A percentile compares a stretch with the other conserved stretches of the same genome.
Conservation (phyloP, 1,140 invertebrate species). For the Epicauta chinensis region DNA sequence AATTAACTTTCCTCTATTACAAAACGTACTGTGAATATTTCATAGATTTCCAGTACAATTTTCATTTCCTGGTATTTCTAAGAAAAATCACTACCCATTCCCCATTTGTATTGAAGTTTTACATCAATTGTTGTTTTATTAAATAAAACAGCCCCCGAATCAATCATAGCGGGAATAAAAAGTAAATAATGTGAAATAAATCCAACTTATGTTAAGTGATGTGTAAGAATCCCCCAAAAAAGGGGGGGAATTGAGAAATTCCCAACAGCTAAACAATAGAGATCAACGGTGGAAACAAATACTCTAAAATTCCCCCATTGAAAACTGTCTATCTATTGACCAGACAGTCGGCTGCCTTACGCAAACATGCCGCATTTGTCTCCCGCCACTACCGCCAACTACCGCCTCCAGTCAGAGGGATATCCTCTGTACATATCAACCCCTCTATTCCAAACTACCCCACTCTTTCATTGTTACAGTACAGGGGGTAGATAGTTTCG, state of each 20-base stretch:
- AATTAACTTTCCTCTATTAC: no score
- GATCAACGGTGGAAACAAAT: neutral
- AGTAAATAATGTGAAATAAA: conserved; percentile 21
- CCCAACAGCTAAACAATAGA: conserved; percentile 5
- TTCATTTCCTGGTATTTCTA: no score
- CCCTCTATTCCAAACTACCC: neutral
- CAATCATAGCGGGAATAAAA: conserved; percentile 6
- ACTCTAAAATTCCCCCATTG: no score
- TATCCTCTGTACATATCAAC: neutral
- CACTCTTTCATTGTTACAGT: neutral
- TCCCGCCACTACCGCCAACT: neutral
- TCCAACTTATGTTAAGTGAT: conserved; percentile 18
- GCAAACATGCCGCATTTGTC: conserved; percentile 3
- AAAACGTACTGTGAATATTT: no score
- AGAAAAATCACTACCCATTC: no score
- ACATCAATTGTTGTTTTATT: no score
- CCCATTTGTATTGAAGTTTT: no score
- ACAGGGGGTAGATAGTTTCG: neutral
- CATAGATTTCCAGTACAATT: no score
- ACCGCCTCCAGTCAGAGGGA: neutral
- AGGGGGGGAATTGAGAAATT: conserved; percentile 9
- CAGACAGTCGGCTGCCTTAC: conserved; percentile 3
- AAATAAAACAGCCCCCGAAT: no score
- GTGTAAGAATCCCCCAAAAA: conserved; percentile 5
- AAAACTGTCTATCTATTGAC: no score